phyloP scores from a whole-genome alignment of 1,140 invertebrate genomes.

The Hycleus cichorii region DNA sequence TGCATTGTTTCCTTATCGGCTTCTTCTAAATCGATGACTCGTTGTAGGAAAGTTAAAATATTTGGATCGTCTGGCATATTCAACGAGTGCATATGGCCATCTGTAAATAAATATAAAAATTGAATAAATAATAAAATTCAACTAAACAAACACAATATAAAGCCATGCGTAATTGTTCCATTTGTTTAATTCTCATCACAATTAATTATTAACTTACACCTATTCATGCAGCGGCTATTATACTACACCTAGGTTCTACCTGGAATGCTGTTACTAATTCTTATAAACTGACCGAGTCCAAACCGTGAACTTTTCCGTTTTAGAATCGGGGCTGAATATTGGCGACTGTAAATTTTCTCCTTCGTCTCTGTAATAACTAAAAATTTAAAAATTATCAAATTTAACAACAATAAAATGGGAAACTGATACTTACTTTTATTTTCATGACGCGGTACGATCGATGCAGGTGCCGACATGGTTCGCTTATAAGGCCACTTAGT shows the following conservation, averaged over 20 bases:
- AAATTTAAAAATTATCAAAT: conserved; percentile 1
- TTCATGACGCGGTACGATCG: conserved; percentile 69
- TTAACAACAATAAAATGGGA: neutral
- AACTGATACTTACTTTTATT: conserved; percentile 55
- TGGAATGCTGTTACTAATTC: conserved; percentile 54
- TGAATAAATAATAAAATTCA: neutral
- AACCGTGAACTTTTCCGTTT: conserved; percentile 88
- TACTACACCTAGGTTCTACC: conserved; percentile 51
- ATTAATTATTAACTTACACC: conserved; percentile 11
- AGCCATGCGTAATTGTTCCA: too few relatives aligned
- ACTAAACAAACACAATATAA: neutral
- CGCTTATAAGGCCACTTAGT: conserved; percentile 93
- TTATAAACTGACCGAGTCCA: conserved; percentile 80
- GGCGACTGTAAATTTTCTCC: conserved; percentile 83
- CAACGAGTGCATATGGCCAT: conserved; percentile 70
- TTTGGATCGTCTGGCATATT: conserved; percentile 63
- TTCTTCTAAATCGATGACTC: conserved; percentile 89
- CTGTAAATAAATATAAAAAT: conserved; percentile 44
- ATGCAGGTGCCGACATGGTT: conserved; percentile 83
- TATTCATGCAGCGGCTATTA: conserved; percentile 37
- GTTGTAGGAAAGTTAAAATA: conserved; percentile 58
- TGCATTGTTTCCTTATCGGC: conserved; percentile 94
- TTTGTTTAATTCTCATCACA: neutral
- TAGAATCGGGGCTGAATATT: conserved; percentile 81
- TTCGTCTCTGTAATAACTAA: conserved; percentile 53